Evolutionary conservation across 1,140 invertebrate species (phyloP).

Genomic region (Atopsyche davidsoni): DNA sequence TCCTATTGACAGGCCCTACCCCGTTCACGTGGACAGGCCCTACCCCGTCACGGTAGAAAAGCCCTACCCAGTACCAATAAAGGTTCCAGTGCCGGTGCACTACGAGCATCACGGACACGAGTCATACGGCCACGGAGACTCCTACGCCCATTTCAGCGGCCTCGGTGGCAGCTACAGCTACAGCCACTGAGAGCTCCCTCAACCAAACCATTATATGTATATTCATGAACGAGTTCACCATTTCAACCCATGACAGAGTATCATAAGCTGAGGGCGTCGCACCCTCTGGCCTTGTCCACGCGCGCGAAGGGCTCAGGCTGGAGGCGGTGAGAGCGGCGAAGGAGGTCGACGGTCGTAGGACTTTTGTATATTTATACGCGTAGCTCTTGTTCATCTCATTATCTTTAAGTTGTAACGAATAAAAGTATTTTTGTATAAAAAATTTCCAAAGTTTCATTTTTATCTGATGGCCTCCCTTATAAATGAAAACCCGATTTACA

Average conservation of each 20-base stretch:
- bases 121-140: conserved; percentile 28
- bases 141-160: conserved; percentile 31
- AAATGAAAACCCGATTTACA: too few relatives aligned
- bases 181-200: conserved; percentile 37
- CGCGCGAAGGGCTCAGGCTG: background rate
- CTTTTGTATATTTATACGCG: conserved; percentile 22
- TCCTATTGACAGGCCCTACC: conserved; percentile 54
- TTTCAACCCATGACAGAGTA: conserved; percentile 7
- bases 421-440: conserved; percentile 22
- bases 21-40: conserved; percentile 48
- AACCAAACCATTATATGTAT: conserved; percentile 17
- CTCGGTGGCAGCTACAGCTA: conserved; percentile 42
- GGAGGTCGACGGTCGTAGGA: conserved; percentile 3
- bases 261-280: conserved; percentile 14
- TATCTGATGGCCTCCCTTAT: too few relatives aligned
- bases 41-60: conserved; percentile 47
- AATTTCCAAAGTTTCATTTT: background rate
- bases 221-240: conserved; percentile 8
- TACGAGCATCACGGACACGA: conserved; percentile 32
- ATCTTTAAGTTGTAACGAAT: conserved; percentile 28
- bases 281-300: background rate
- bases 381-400: conserved; percentile 28
- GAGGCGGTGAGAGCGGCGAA: too few relatives aligned
- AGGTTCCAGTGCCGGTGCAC: conserved; percentile 45
- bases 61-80: conserved; percentile 52